A percentile compares a stretch with the other conserved stretches of the same genome.
Evolutionary conservation across 2,888 invertebrate genomes (phyloP).

Genomic region (Oscheius sp.): DNA sequence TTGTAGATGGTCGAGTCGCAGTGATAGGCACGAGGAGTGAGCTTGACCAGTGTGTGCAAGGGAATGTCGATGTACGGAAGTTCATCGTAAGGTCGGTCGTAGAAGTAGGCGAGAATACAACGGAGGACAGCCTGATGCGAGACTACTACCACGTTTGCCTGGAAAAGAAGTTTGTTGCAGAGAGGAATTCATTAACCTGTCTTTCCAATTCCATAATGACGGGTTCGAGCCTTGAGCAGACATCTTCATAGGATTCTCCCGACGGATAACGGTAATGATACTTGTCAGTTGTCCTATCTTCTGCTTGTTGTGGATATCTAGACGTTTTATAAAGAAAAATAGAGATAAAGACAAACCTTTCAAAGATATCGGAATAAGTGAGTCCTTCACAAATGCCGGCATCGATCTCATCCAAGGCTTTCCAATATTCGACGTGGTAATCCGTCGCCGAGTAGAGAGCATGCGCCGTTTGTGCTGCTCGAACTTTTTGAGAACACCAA

Average conservation of each 20-base stretch:
- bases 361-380: slow-evolving; percentile 92
- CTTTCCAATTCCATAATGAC: slow-evolving; percentile 80
- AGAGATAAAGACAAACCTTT: slow-evolving; percentile 71
- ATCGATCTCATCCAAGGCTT: slow-evolving; percentile 94
- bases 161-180: slow-evolving; percentile 66
- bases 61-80: slow-evolving; percentile 60
- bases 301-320: slow-evolving; percentile 87
- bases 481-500: slow-evolving; percentile 89
- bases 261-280: slow-evolving; percentile 77
- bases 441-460: slow-evolving; percentile 69
- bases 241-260: slow-evolving; percentile 85
- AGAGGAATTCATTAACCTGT: slow-evolving; percentile 41
- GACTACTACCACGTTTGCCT: slow-evolving; percentile 86
- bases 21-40: slow-evolving; percentile 88
- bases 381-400: slow-evolving; percentile 80
- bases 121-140: slow-evolving; percentile 90
- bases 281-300: slow-evolving; percentile 89
- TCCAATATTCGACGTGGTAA: slow-evolving; percentile 85
- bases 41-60: slow-evolving; percentile 67
- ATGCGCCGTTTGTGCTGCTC: slow-evolving; percentile 92
- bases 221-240: slow-evolving; percentile 87
- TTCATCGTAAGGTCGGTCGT: slow-evolving; percentile 77
- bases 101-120: slow-evolving; percentile 89
- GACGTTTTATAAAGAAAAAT: neutral
- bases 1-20: slow-evolving; percentile 78